A percentile compares a stretch with the other conserved stretches of the same genome.
phyloP scores from a whole-genome alignment of 2,797 vertebrate genomes.

The Amblyraja radiata region DNA sequence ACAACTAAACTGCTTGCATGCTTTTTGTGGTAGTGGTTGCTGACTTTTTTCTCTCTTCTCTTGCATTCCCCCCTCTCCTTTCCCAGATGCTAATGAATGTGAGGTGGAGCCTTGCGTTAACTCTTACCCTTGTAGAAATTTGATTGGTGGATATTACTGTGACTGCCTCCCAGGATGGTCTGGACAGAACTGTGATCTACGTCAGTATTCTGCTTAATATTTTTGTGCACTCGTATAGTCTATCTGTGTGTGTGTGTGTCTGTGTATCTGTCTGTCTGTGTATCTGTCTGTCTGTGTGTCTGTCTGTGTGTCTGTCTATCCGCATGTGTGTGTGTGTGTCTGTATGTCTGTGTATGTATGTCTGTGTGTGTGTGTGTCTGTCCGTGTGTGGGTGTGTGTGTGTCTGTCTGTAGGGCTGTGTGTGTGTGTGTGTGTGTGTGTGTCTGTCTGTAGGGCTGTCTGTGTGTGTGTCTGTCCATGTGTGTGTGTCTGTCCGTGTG shows the following conservation, averaged over 20 bases:
- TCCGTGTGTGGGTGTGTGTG: not conserved
- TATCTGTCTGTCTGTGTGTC: no score
- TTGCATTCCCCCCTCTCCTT: slow-evolving; percentile 56
- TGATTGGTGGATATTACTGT: slow-evolving; percentile 99
- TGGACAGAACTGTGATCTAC: slow-evolving; percentile 90
- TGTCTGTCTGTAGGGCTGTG: no score
- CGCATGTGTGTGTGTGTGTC: no score
- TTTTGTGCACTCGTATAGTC: not conserved
- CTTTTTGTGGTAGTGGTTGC: not conserved
- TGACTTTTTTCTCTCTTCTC: slow-evolving; percentile 49
- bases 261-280: no score
- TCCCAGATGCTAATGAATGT: slow-evolving; percentile 94
- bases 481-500: no score
- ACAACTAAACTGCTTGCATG: slow-evolving; percentile 47
- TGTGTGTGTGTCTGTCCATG: no score
- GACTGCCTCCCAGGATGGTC: slow-evolving; percentile 90
- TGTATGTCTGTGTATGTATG: no score
- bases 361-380: not conserved
- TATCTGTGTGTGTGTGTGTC: not conserved
- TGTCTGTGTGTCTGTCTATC: no score
- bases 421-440: no score
- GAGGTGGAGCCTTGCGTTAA: slow-evolving; percentile 82
- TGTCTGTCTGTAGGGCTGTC: no score
- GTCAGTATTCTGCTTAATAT: slow-evolving; percentile 71
- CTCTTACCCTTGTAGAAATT: slow-evolving; percentile 97